These are phyloP conservation scores for Tursiops truncatus DNA, from an alignment of 2,113 vertebrate species.

Conservation along the genomic window DNA sequence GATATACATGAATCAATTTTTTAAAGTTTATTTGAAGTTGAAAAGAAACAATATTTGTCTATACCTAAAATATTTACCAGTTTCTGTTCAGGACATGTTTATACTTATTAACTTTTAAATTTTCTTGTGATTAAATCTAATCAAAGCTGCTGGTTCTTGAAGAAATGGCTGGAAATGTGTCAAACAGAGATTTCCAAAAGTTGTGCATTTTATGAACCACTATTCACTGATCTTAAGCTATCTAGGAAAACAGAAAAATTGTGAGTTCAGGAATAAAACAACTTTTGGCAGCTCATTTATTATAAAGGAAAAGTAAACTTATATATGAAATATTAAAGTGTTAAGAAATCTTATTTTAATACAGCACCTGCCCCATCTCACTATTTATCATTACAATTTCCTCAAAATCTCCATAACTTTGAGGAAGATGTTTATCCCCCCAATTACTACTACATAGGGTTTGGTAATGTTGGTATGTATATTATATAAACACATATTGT, in stretches of 20 bases:
- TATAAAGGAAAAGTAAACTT: neutral
- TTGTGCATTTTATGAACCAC: neutral
- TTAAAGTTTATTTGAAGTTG: neutral
- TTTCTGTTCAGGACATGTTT: neutral
- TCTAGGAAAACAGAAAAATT: neutral
- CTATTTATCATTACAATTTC: neutral
- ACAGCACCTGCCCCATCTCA: neutral
- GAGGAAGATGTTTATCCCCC: neutral
- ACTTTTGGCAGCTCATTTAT: neutral
- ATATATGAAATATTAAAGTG: neutral
- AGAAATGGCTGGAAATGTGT: neutral
- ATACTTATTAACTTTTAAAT: neutral
- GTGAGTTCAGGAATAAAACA: neutral
- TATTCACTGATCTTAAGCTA: neutral
- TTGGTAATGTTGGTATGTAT: neutral
- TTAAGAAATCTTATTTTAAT: neutral
- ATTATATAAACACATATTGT: neutral
- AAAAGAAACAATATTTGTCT: neutral
- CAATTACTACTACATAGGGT: neutral
- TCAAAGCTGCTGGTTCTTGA: neutral
- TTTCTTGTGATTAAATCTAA: neutral
- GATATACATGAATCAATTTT: neutral
- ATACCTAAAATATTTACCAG: neutral
- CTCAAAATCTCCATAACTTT: neutral
- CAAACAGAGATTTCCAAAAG: neutral